These are phyloP conservation scores for Limanda limanda DNA, from an alignment of 2,113 vertebrate species.

Conservation along the genomic window DNA sequence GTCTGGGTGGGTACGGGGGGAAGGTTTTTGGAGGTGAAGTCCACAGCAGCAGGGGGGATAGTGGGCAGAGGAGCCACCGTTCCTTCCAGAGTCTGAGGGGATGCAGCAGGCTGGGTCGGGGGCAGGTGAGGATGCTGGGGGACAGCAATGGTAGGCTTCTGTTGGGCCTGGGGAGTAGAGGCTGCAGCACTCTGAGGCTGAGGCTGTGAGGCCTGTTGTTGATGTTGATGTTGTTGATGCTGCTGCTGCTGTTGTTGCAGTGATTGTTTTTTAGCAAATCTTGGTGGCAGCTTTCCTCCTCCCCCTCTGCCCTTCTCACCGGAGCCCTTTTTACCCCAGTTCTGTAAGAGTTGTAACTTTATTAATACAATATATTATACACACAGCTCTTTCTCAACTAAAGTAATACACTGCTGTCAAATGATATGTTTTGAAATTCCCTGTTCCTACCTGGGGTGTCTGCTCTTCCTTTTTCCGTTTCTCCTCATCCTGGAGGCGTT, in stretches of 20 bases:
- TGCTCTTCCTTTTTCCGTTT: constrained; percentile 98
- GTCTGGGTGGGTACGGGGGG: constrained; percentile 80
- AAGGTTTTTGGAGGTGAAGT: constrained; percentile 85
- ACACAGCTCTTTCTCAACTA: not conserved
- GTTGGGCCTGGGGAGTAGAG: constrained; percentile 54
- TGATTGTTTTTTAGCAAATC: constrained; percentile 97
- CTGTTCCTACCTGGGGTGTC: constrained; percentile 88
- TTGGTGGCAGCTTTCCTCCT: constrained; percentile 92
- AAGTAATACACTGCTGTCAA: not conserved
- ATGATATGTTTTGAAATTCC: too few species aligned
- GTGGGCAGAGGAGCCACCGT: constrained; percentile 72
- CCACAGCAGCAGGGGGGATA: constrained; percentile 73
- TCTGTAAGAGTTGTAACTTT: constrained; percentile 76
- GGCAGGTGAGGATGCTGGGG: constrained; percentile 72
- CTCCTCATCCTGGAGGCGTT: constrained; percentile 97
- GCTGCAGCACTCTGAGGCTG: constrained; percentile 69
- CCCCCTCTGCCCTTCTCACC: constrained; percentile 91
- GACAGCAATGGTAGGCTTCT: constrained; percentile 61
- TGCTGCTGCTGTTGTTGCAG: constrained; percentile 70
- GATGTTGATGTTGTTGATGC: constrained; percentile 71
- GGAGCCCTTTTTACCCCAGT: constrained; percentile 94
- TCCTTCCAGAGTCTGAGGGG: constrained; percentile 76
- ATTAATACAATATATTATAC: not conserved
- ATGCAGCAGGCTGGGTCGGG: constrained; percentile 63
- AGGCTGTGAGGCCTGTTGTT: constrained; percentile 59